Conservation (phyloP, 1,140 invertebrate genomes). For the Sycophila sp. region DNA sequence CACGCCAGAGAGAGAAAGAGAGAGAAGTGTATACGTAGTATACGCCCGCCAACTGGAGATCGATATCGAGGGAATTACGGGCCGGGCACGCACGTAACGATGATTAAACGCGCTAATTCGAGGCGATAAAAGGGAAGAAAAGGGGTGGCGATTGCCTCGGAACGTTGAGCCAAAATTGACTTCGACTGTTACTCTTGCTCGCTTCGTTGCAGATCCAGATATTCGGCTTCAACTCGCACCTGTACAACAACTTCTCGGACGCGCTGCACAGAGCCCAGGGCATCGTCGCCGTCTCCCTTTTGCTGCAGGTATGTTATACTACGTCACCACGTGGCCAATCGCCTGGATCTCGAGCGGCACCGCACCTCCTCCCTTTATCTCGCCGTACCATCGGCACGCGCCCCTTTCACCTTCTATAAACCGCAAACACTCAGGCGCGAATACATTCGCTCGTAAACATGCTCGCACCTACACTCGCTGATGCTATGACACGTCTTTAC, state of each 20-base stretch:
- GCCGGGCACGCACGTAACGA: too few relatives aligned
- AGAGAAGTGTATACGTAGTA: too few relatives aligned
- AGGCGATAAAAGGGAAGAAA: background rate
- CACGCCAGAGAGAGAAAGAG: too few relatives aligned
- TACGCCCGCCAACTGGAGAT: too few relatives aligned
- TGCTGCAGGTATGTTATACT: conserved; percentile 83
- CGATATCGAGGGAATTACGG: too few relatives aligned
- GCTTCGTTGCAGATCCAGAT: conserved; percentile 82
- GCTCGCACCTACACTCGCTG: too few relatives aligned
- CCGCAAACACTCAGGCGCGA: too few relatives aligned
- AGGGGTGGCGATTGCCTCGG: background rate
- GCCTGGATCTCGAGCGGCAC: background rate
- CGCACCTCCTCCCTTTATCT: too few relatives aligned
- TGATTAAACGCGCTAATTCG: too few relatives aligned
- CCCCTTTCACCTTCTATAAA: too few relatives aligned
- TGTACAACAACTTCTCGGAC: conserved; percentile 92
- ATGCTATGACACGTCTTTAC: background rate
- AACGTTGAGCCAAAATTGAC: too few relatives aligned
- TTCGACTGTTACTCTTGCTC: background rate
- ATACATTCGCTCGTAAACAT: too few relatives aligned
- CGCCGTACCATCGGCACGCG: background rate
- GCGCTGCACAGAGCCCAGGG: conserved; percentile 89
- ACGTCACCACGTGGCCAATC: conserved; percentile 42
- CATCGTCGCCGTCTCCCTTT: conserved; percentile 86
- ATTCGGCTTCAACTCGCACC: conserved; percentile 92